phyloP scores from a whole-genome alignment of 2,113 vertebrate genomes.

The Sorex fumeus region DNA sequence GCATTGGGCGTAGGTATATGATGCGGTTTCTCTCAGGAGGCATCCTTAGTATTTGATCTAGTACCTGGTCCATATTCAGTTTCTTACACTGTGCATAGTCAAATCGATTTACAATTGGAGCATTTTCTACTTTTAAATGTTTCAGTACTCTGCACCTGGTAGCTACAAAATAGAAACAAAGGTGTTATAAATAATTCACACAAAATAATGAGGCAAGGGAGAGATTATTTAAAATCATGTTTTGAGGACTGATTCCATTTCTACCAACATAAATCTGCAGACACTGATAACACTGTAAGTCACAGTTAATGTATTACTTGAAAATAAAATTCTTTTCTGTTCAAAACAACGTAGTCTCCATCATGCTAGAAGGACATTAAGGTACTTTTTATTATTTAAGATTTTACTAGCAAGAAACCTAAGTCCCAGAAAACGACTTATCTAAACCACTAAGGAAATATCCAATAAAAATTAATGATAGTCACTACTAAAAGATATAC shows the following conservation, averaged over 20 bases:
- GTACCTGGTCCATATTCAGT: constrained; percentile 97
- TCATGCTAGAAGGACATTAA: not conserved
- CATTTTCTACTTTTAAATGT: constrained; percentile 95
- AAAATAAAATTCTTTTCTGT: not conserved
- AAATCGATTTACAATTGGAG: constrained; percentile 97
- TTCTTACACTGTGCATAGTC: constrained; percentile 99
- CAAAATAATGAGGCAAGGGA: not conserved
- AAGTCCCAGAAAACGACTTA: constrained; percentile 3
- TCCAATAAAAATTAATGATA: not conserved
- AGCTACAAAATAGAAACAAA: constrained; percentile 87
- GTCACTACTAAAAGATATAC: constrained; percentile 15
- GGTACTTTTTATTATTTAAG: not conserved
- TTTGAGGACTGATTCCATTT: not conserved
- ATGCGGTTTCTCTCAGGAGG: constrained; percentile 98
- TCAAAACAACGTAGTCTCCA: not conserved
- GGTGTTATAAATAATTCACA: constrained; percentile 20
- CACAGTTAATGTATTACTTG: not conserved
- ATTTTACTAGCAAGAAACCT: constrained; percentile 19
- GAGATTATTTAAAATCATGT: not conserved
- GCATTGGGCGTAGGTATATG: constrained; percentile 98
- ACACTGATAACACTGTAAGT: not conserved
- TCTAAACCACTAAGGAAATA: constrained; percentile 9
- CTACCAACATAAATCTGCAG: not conserved
- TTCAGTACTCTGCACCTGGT: constrained; percentile 98
- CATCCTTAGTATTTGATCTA: constrained; percentile 98